Percentiles rank a stretch among this genome's conserved stretches.
phyloP scores from a whole-genome alignment of 2,888 invertebrate genomes.

The Phoronis australis region DNA sequence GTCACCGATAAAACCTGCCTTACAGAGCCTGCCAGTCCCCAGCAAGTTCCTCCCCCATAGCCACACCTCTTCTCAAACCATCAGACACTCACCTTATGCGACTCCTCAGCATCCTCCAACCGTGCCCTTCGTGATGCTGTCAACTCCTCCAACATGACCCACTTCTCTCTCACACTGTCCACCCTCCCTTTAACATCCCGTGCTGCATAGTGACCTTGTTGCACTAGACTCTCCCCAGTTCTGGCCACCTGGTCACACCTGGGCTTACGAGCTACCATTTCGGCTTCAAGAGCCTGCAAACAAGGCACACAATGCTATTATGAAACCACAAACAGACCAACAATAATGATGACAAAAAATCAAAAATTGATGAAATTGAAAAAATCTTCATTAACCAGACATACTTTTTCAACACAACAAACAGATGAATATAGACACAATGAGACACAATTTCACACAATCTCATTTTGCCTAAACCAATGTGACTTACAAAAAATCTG shows the following conservation, averaged over 20 bases:
- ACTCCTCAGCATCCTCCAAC: slow-evolving; percentile 81
- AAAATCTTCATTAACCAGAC: background rate
- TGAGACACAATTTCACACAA: background rate
- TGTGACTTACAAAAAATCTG: no score
- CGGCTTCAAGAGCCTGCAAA: slow-evolving; percentile 62
- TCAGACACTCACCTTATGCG: slow-evolving; percentile 76
- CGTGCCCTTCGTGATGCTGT: slow-evolving; percentile 61
- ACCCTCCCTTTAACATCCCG: slow-evolving; percentile 78
- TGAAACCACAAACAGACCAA: background rate
- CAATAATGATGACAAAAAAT: background rate
- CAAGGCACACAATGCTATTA: slow-evolving; percentile 1
- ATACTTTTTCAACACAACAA: background rate
- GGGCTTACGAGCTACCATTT: slow-evolving; percentile 65
- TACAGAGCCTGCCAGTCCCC: no score
- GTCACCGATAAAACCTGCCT: no score
- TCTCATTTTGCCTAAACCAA: no score
- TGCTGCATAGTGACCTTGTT: slow-evolving; percentile 75
- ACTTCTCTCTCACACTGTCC: slow-evolving; percentile 74
- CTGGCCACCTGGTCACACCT: slow-evolving; percentile 57
- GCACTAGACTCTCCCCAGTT: slow-evolving; percentile 70
- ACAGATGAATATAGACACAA: background rate
- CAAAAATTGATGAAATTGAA: background rate
- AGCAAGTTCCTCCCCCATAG: no score
- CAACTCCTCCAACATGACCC: slow-evolving; percentile 81
- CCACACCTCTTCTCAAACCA: no score